Percentiles rank a stretch among this genome's conserved stretches.
phyloP scores from a whole-genome alignment of 2,113 vertebrate species.

The Rhea pennata region DNA sequence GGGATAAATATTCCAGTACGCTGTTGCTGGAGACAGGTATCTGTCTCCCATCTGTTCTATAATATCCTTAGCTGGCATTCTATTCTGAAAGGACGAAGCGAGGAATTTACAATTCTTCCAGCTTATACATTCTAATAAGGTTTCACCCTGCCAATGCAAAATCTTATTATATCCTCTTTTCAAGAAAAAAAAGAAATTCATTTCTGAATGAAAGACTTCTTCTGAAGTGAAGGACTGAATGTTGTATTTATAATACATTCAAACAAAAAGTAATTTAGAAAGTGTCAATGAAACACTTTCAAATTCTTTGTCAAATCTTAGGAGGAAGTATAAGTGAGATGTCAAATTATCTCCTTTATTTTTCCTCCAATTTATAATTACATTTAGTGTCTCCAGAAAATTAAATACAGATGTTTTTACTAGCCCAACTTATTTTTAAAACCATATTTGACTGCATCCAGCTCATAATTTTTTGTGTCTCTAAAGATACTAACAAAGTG shows the following conservation, averaged over 20 bases:
- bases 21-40: neutral
- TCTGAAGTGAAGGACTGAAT: neutral
- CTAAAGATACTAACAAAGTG: neutral
- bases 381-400: neutral
- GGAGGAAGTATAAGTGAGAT: neutral
- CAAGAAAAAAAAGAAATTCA: neutral
- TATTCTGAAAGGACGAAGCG: neutral
- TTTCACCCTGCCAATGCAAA: neutral
- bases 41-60: neutral
- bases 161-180: neutral
- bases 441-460: neutral
- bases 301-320: neutral
- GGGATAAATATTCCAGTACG: neutral
- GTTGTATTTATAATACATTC: neutral
- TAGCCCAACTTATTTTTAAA: neutral
- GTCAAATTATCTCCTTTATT: neutral
- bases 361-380: neutral
- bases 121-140: neutral
- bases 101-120: neutral
- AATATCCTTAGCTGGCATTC: neutral
- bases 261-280: neutral
- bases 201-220: neutral
- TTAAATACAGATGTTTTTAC: rapidly evolving
- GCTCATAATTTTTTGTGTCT: neutral
- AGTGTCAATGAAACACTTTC: neutral